Evolutionary conservation across 2,113 vertebrate species (phyloP).

Genomic region (Opisthocomus hoazin): DNA sequence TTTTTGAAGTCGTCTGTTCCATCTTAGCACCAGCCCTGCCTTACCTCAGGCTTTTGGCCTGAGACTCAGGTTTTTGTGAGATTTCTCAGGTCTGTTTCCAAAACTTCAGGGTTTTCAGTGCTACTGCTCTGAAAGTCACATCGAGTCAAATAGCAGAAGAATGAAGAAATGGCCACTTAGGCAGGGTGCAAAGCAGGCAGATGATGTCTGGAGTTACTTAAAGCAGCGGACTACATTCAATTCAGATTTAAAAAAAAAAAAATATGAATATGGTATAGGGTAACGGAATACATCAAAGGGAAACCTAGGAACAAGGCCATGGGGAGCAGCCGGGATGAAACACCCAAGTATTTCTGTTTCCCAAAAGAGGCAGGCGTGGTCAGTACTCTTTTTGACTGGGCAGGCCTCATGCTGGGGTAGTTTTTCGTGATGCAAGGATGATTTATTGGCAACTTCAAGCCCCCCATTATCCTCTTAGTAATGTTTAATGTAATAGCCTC

Average conservation of each 20-base stretch:
- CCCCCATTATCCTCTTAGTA: background rate
- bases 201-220: conserved; percentile 25
- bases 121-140: background rate
- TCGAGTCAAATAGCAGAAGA: background rate
- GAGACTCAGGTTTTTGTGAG: background rate
- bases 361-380: background rate
- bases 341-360: background rate
- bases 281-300: background rate
- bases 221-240: background rate
- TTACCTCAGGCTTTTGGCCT: conserved; percentile 29
- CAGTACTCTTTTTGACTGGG: background rate
- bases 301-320: background rate
- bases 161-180: background rate
- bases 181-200: background rate
- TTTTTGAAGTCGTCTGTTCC: background rate
- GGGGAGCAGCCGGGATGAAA: background rate
- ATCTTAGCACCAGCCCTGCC: background rate
- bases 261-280: background rate
- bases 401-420: background rate
- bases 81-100: conserved; percentile 36
- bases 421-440: background rate
- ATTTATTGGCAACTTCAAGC: background rate
- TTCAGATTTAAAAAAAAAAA: background rate
- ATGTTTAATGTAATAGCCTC: background rate
- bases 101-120: background rate